Base-by-base conservation (phyloP, 2,888 invertebrate genomes). In the Meteorus cinctellus region DNA sequence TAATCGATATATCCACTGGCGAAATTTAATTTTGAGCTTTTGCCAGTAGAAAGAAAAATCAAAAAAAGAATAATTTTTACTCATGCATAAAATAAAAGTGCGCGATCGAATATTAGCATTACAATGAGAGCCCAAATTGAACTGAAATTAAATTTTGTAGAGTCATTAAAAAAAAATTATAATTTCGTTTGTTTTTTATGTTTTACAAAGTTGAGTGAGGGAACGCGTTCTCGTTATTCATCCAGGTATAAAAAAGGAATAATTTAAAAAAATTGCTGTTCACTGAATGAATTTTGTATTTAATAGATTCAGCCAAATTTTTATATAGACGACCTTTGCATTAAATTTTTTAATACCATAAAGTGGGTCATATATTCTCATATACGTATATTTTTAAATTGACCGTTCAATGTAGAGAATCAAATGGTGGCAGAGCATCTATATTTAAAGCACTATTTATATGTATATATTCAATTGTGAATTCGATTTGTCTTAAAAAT, bases 301-400 rank as follows among this genome's bases (percentile, higher is more conserved):
- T n/a, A n/a, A n/a, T 48, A 14, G n/a, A 5, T 16, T 48, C 16
- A n/a, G n/a, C 14, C 48, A 4, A 48, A 48, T n/a, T 48, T 16
- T 48, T 48, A 48, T 48, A 48, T n/a, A 48, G 48, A 48, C 6
- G 48, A 48, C 48, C 48, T 48, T n/a, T 48, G n/a, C n/a, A 48
- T 48, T 48, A n/a, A 48, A 48, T n/a, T 34, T 48, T n/a, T 48
- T 16, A n/a, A n/a, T 48, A 48, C 16, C 16, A 5, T n/a, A n/a
- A 41, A 48, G n/a, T 48, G 48, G 48, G 48, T 48, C 48, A 48
- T n/a, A 48, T 48, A 45, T 45, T 14, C 12, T 45, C 45, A 14
- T 45, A 14, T 45, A 45, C 10, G 14, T 45, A 14, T 10, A 48
- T 48, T 48, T 45, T n/a, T 16, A n/a, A 41, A 41, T 41, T 12